phyloP scores from a whole-genome alignment of 1,140 invertebrate genomes.

The Gonioctena quinquepunctata region DNA sequence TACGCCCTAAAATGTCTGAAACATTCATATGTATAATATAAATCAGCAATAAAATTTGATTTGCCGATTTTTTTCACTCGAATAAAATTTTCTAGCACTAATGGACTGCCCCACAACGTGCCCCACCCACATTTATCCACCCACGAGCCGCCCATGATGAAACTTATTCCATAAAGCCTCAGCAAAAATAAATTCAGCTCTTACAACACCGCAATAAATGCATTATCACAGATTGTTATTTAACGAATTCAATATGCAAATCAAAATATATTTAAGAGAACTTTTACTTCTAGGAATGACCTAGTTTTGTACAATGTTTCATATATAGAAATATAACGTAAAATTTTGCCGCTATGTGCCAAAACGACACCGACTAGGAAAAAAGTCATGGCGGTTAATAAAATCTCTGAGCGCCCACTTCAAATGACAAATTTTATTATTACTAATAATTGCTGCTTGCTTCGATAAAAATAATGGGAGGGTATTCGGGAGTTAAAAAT shows the following conservation, averaged over 20 bases:
- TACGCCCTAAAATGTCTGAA: no score
- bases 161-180: no score
- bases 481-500: slow-evolving; percentile 4
- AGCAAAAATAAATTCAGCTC: neutral
- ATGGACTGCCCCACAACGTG: no score
- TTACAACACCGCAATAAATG: neutral
- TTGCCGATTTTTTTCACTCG: no score
- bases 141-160: no score
- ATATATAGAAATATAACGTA: neutral
- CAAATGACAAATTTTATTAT: slow-evolving; percentile 4
- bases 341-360: neutral
- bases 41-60: no score
- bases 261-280: neutral
- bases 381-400: slow-evolving; percentile 16
- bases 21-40: no score
- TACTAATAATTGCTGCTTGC: slow-evolving; percentile 1
- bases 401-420: slow-evolving; percentile 11
- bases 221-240: slow-evolving; percentile 4
- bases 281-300: slow-evolving; percentile 7
- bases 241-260: slow-evolving; percentile 1
- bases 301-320: slow-evolving; percentile 4
- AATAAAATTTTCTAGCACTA: no score
- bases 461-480: slow-evolving; percentile 7
- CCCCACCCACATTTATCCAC: no score
- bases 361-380: slow-evolving; percentile 8